Conservation (phyloP, 2,888 invertebrate genomes). For the Nomada flava region DNA sequence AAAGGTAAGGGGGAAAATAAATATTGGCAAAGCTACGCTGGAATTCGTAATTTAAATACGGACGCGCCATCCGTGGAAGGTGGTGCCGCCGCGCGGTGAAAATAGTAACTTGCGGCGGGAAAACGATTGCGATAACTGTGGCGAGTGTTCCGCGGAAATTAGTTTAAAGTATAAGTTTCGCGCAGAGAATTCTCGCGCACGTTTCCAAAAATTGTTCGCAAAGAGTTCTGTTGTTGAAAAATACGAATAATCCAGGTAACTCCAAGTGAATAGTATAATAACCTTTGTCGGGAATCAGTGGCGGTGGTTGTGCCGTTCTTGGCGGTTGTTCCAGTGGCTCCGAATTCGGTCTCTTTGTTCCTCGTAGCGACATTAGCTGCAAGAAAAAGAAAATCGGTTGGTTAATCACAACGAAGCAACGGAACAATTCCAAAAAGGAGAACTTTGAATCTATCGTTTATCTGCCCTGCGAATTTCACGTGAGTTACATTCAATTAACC, state of each 20-base stretch:
- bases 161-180: background rate
- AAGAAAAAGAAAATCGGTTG: slow-evolving; percentile 39
- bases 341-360: slow-evolving; percentile 85
- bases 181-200: background rate
- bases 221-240: too few relatives aligned
- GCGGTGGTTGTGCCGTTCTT: slow-evolving; percentile 85
- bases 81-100: slow-evolving; percentile 5
- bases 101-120: background rate
- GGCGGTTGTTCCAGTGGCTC: slow-evolving; percentile 82
- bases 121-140: background rate
- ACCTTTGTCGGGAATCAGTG: slow-evolving; percentile 89
- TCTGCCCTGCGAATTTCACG: background rate
- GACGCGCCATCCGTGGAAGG: background rate
- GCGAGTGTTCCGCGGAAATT: background rate
- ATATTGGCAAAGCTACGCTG: too few relatives aligned
- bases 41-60: slow-evolving; percentile 6
- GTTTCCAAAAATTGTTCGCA: background rate
- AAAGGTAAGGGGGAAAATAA: too few relatives aligned
- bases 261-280: background rate
- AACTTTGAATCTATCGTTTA: background rate
- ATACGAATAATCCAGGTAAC: too few relatives aligned
- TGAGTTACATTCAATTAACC: slow-evolving; percentile 13
- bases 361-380: slow-evolving; percentile 86
- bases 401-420: background rate
- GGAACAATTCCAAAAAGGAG: too few relatives aligned